Conservation (phyloP, 2,797 vertebrate species). For the Rallus crepitans region DNA sequence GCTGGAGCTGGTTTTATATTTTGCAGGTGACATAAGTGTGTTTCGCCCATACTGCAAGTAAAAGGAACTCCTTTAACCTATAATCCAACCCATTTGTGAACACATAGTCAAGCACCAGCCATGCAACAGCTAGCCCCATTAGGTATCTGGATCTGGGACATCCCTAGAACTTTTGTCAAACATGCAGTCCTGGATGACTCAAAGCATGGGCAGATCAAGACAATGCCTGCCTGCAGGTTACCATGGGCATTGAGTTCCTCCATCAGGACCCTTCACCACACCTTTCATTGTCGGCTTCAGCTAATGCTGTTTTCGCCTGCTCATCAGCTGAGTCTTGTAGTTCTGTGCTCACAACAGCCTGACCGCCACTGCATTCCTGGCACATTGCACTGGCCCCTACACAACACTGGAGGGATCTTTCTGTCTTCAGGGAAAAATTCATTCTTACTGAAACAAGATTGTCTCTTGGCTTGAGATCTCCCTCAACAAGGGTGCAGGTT, state of each 20-base stretch:
- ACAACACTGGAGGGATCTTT: background rate
- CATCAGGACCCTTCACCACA: background rate
- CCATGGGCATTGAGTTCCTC: fast-evolving
- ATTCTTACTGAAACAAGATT: background rate
- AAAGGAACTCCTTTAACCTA: background rate
- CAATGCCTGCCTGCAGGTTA: background rate
- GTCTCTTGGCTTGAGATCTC: background rate
- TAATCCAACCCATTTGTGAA: background rate
- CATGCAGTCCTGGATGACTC: background rate
- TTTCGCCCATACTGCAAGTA: background rate
- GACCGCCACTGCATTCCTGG: background rate
- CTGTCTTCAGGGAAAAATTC: background rate
- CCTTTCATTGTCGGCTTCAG: background rate
- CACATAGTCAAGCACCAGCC: fast-evolving
- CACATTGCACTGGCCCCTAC: background rate
- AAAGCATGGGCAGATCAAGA: background rate
- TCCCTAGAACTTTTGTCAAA: background rate
- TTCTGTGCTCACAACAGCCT: background rate
- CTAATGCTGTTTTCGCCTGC: background rate
- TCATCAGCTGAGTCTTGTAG: background rate
- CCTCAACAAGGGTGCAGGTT: background rate
- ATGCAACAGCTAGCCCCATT: fast-evolving
- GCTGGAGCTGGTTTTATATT: background rate
- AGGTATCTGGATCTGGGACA: background rate
- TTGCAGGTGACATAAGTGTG: background rate